A percentile compares a stretch with the other conserved stretches of the same genome.
Evolutionary conservation across 2,888 invertebrate genomes (phyloP).

Genomic region (Amblyjoppa fuscipennis): DNA sequence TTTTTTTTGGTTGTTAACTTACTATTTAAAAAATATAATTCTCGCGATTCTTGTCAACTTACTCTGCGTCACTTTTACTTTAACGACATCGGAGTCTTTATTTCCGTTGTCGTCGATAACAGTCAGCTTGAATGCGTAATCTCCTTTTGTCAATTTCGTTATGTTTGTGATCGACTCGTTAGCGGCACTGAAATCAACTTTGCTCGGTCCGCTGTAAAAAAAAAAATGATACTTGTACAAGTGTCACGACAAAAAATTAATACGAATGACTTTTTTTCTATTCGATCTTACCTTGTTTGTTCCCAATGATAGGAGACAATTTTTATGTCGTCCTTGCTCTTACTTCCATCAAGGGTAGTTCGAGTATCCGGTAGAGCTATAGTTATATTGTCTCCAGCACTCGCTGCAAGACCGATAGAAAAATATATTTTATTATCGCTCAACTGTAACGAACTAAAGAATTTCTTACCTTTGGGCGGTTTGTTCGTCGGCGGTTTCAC

Average conservation of each 20-base stretch:
- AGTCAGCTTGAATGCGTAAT: constrained; percentile 93
- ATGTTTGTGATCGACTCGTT: constrained; percentile 91
- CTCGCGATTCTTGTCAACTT: constrained; percentile 82
- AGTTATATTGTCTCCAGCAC: constrained; percentile 87
- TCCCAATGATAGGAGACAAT: constrained; percentile 95
- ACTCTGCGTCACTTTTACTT: constrained; percentile 94
- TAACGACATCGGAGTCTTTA: constrained; percentile 90
- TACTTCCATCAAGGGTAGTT: constrained; percentile 92
- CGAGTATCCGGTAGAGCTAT: constrained; percentile 94
- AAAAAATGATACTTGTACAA: background rate
- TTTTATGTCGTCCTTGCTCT: constrained; percentile 93
- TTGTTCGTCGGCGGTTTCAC: constrained; percentile 96
- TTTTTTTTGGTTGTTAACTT: background rate
- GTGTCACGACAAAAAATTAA: background rate
- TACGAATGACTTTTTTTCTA: background rate
- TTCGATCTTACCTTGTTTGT: constrained; percentile 87
- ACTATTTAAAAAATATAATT: background rate
- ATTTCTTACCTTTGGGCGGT: constrained; percentile 90
- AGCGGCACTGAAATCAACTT: constrained; percentile 84
- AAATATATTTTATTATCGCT: constrained; percentile 24
- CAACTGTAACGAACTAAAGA: background rate
- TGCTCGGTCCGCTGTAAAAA: constrained; percentile 86
- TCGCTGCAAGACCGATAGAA: constrained; percentile 83
- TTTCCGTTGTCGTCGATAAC: constrained; percentile 95
- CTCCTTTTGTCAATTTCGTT: constrained; percentile 93